Evolutionary conservation across 2,113 vertebrate genomes (phyloP).

Genomic region (Ameiurus melas): DNA sequence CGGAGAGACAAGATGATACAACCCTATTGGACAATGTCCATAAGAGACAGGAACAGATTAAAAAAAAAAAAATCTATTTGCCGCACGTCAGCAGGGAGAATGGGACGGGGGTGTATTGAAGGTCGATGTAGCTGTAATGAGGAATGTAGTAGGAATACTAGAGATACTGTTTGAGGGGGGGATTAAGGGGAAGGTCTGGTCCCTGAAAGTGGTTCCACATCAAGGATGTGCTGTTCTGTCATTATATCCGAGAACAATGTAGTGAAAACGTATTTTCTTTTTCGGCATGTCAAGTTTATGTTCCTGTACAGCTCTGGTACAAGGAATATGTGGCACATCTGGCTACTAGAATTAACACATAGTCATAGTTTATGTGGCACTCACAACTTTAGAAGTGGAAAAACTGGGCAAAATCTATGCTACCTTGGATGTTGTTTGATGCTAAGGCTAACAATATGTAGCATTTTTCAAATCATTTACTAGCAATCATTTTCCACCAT

Average conservation of each 20-base stretch:
- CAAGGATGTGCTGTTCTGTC: conserved; percentile 16
- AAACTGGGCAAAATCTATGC: background rate
- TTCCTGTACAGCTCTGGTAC: background rate
- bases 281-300: background rate
- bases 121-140: conserved; percentile 63
- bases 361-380: background rate
- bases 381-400: background rate
- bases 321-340: background rate
- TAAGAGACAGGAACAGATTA: conserved; percentile 52
- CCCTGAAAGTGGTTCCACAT: conserved; percentile 3
- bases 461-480: background rate
- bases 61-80: conserved; percentile 39
- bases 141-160: conserved; percentile 32
- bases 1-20: conserved; percentile 28
- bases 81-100: conserved; percentile 26
- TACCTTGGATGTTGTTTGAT: background rate
- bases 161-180: background rate
- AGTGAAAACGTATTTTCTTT: background rate
- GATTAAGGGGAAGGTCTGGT: background rate
- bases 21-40: conserved; percentile 51
- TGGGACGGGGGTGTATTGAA: conserved; percentile 4
- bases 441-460: background rate
- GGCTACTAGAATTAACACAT: background rate
- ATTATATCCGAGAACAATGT: background rate
- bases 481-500: background rate